Evolutionary conservation across 2,797 vertebrate species (phyloP), one percentile per base, ranked within the genome.

Genomic region (Karalla daura): DNA sequence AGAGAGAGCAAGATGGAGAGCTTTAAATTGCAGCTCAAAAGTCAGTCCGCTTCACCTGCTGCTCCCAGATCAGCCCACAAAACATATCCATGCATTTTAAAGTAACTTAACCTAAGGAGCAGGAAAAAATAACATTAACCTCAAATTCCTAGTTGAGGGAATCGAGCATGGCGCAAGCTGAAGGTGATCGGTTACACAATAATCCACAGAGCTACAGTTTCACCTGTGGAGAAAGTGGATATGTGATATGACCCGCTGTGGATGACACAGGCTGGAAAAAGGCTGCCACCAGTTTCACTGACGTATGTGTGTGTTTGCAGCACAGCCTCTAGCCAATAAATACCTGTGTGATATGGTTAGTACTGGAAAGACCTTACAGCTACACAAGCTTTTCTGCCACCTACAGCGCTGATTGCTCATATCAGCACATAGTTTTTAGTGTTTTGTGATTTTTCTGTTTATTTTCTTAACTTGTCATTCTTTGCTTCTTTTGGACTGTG

Each of bases 181-280:
- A 83, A 67, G 4, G 45, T 14, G 52, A 81, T 81, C 74, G 50
- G 78, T 68, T 81, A 71, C 74, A 81, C 70, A 72, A 74, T 76
- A 75, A 79, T 67, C 79, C 79, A 49, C 49, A 49, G 18, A 66
- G 63, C 53, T 83, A 75, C 41, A 62, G 71, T 81, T 85, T 53
- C 76, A 62, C 39, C 58, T 40, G 41, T 9, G 46, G 65, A 18
- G 51, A 2, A 35, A 58, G 20, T 24, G 13, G 68, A 69, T 52
- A 56, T 49, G 51, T 41, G 63, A 55, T 24, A 36, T 1, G 56
- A 28, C 53, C 30, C 41, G 9, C 44, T 51, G 46, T 37, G 50
- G 63, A 35, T 70, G 63, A 60, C 12, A 10, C 3, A 37, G 23
- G 18, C 21, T n/a, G 27, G 33, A 20, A 25, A 63, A 58, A 44